Percentiles rank a stretch among this genome's conserved stretches.
These are phyloP conservation scores for Leptura quadrifasciata DNA, from an alignment of 2,888 invertebrate genomes.

Conservation along the genomic window DNA sequence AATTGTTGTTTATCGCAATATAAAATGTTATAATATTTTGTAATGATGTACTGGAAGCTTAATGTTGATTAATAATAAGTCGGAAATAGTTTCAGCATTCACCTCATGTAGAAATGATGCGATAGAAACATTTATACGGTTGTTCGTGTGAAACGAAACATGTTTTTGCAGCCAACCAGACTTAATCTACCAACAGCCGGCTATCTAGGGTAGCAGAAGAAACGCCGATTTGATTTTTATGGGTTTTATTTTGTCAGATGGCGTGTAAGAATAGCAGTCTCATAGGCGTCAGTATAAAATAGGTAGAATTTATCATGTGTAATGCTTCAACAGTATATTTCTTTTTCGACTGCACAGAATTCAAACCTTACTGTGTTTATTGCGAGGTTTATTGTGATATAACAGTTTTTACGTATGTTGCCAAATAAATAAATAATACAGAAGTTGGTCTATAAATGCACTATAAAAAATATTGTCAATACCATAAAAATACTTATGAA, in stretches of 20 bases:
- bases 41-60: background rate
- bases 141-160: conserved; percentile 33
- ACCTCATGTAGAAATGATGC: conserved; percentile 23
- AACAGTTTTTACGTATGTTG: too few species aligned
- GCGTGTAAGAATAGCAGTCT: conserved; percentile 13
- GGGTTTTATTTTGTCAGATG: conserved; percentile 33
- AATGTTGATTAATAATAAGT: background rate
- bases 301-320: conserved; percentile 9
- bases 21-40: background rate
- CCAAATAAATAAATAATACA: too few species aligned
- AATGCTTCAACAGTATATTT: background rate
- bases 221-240: conserved; percentile 27
- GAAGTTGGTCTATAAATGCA: too few species aligned
- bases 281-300: conserved; percentile 3
- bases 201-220: conserved; percentile 1
- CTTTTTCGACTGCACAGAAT: background rate
- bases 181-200: conserved; percentile 18
- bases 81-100: background rate
- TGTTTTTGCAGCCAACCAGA: conserved; percentile 22
- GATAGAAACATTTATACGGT: conserved; percentile 34
- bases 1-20: background rate
- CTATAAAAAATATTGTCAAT: too few species aligned
- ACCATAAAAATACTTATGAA: too few species aligned
- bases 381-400: too few species aligned
- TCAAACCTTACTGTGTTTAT: background rate